A percentile compares a stretch with the other conserved stretches of the same genome.
phyloP scores from a whole-genome alignment of 2,797 vertebrate species.

The Enteromius anoplus region DNA sequence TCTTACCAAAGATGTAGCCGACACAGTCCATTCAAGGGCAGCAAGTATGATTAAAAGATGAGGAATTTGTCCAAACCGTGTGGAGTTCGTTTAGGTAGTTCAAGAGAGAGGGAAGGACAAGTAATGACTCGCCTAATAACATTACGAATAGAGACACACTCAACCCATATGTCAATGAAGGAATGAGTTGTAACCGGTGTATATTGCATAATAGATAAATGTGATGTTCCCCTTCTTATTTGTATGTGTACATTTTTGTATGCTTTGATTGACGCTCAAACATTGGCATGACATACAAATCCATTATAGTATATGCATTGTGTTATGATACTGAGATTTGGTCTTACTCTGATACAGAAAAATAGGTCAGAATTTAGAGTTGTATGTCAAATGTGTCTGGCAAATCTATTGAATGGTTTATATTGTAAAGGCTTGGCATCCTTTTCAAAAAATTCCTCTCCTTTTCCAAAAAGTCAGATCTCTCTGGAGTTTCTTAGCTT shows the following conservation, averaged over 20 bases:
- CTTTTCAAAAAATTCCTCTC: background rate
- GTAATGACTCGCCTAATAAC: constrained; percentile 21
- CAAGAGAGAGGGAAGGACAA: constrained; percentile 1
- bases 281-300: background rate
- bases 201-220: constrained; percentile 2
- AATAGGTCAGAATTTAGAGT: background rate
- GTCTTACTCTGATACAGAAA: background rate
- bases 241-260: background rate
- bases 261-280: background rate
- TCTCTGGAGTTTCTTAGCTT: constrained; percentile 6
- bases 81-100: constrained; percentile 13
- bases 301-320: too few species aligned
- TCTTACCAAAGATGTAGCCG: background rate
- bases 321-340: background rate
- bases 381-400: background rate
- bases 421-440: constrained; percentile 1
- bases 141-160: background rate
- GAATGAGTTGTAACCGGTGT: constrained; percentile 7
- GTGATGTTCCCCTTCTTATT: background rate
- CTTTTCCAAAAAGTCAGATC: background rate
- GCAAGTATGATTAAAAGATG: constrained; percentile 1
- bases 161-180: background rate
- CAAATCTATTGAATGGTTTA: constrained; percentile 16
- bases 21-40: background rate
- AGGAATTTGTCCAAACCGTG: constrained; percentile 17